phyloP scores from a whole-genome alignment of 2,888 invertebrate species.

The Acronicta psi region DNA sequence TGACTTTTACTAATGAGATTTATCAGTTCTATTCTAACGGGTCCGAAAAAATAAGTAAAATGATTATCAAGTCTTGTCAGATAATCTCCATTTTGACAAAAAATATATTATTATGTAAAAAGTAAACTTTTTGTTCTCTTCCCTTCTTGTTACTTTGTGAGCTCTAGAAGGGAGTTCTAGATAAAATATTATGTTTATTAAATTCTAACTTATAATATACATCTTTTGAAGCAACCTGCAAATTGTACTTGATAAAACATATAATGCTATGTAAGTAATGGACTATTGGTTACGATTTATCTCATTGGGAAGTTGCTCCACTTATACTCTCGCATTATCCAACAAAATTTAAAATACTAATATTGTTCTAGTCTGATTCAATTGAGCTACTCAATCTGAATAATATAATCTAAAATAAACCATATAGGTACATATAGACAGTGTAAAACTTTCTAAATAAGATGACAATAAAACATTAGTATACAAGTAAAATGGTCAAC shows the following conservation, averaged over 20 bases:
- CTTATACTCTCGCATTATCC: conserved; percentile 48
- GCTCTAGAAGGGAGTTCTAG: conserved; percentile 60
- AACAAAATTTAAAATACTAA: conserved; percentile 63
- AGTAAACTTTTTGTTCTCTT: conserved; percentile 72
- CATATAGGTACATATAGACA: conserved; percentile 54
- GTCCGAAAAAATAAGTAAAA: conserved; percentile 37
- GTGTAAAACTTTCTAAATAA: conserved; percentile 66
- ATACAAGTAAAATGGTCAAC: conserved; percentile 67
- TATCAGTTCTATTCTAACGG: conserved; percentile 44
- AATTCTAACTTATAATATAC: conserved; percentile 76
- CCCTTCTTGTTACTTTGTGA: conserved; percentile 56
- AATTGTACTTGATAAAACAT: conserved; percentile 82
- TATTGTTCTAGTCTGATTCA: conserved; percentile 61
- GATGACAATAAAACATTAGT: conserved; percentile 57
- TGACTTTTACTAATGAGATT: conserved; percentile 53
- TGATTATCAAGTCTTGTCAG: conserved; percentile 44
- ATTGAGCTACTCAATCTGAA: conserved; percentile 57
- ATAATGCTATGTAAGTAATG: conserved; percentile 59
- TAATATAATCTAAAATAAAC: conserved; percentile 61
- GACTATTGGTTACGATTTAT: conserved; percentile 59
- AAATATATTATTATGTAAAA: conserved; percentile 47
- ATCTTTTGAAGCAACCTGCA: conserved; percentile 77
- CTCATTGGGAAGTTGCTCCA: conserved; percentile 64
- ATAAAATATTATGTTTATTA: conserved; percentile 69
- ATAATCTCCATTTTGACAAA: conserved; percentile 48